A percentile compares a stretch with the other conserved stretches of the same genome.
phyloP scores from a whole-genome alignment of 1,140 invertebrate genomes.

The Drosophila oshimai region DNA sequence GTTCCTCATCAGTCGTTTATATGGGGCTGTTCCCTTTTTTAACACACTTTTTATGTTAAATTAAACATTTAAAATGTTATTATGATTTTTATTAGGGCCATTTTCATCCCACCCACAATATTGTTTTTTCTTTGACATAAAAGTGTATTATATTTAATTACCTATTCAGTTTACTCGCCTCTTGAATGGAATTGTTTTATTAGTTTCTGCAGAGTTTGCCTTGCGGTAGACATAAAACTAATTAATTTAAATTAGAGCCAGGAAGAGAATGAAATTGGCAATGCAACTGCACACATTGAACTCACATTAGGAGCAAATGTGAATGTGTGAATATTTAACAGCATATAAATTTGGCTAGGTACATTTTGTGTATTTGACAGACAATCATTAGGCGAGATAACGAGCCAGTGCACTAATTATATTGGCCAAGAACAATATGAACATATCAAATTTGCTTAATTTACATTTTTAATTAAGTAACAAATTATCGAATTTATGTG shows the following conservation, averaged over 20 bases:
- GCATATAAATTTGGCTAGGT: not conserved
- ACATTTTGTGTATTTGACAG: slow-evolving; percentile 9
- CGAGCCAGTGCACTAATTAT: not conserved
- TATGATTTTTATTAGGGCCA: slow-evolving; percentile 28
- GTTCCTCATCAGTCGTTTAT: not conserved
- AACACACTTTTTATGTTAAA: slow-evolving; percentile 35
- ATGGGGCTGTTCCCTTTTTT: not conserved
- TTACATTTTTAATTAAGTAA: slow-evolving; percentile 7
- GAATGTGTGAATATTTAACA: not conserved
- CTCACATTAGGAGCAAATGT: not conserved
- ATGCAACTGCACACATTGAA: slow-evolving; percentile 1
- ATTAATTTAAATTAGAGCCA: slow-evolving; percentile 57
- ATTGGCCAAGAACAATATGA: not conserved
- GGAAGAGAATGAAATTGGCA: slow-evolving; percentile 6
- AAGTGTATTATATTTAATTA: slow-evolving; percentile 28
- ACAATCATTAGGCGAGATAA: not conserved
- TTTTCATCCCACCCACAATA: slow-evolving; percentile 13
- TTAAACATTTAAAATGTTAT: slow-evolving; percentile 55
- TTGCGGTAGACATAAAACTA: slow-evolving; percentile 46
- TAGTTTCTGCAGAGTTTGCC: slow-evolving; percentile 16
- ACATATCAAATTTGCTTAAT: not conserved
- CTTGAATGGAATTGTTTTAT: slow-evolving; percentile 3
- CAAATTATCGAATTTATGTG: not conserved
- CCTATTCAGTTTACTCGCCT: slow-evolving; percentile 1
- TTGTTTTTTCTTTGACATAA: slow-evolving; percentile 27